Conservation (phyloP, 2,888 invertebrate species). For the Trissoscelio sp. region DNA sequence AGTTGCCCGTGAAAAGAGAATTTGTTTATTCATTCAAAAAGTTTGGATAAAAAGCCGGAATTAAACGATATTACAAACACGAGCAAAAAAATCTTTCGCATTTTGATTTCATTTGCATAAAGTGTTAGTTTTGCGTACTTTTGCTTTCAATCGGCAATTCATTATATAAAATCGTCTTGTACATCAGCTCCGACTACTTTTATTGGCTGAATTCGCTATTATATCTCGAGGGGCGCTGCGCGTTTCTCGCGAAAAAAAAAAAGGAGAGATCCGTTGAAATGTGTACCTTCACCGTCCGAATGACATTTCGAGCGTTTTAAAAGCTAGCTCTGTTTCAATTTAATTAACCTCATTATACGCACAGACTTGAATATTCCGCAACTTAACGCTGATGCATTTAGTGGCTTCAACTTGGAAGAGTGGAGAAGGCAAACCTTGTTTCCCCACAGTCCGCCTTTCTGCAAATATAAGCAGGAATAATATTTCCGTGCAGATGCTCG, state of each 20-base stretch:
- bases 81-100: too few relatives aligned
- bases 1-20: neutral
- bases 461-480: conserved; percentile 66
- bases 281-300: conserved; percentile 45
- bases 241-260: too few relatives aligned
- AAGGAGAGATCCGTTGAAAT: conserved; percentile 25
- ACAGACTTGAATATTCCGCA: conserved; percentile 66
- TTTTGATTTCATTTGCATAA: too few relatives aligned
- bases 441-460: conserved; percentile 48
- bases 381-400: conserved; percentile 68
- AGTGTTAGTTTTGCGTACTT: neutral
- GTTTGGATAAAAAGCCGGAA: neutral
- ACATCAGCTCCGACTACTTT: conserved; percentile 21
- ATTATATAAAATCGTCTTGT: conserved; percentile 28
- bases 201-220: conserved; percentile 39
- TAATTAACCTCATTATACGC: conserved; percentile 69
- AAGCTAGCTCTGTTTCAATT: conserved; percentile 68
- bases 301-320: conserved; percentile 63
- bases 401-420: conserved; percentile 63
- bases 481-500: conserved; percentile 40
- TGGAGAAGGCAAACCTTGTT: conserved; percentile 59
- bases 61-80: too few relatives aligned
- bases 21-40: conserved; percentile 9
- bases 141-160: neutral
- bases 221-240: conserved; percentile 1